Evolutionary conservation across 2,888 invertebrate genomes (phyloP).

Genomic region (Orthonychiurus folsomi): DNA sequence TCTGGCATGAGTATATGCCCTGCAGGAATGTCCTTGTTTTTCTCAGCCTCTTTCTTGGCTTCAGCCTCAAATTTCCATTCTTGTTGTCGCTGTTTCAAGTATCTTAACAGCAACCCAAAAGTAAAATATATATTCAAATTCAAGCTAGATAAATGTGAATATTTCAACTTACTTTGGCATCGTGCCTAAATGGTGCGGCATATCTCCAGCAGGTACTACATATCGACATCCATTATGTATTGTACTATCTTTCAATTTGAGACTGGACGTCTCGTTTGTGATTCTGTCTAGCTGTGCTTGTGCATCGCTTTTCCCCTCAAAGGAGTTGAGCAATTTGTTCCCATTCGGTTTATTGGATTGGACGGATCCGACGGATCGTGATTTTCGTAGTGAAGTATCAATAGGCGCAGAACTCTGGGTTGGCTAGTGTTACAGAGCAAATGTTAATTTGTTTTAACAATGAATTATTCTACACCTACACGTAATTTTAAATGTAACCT

Average conservation of each 20-base stretch:
- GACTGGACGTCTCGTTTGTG: neutral
- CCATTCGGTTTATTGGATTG: no score
- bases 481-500: no score
- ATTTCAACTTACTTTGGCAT: neutral
- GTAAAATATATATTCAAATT: constrained; percentile 33
- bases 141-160: constrained; percentile 10
- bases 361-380: no score
- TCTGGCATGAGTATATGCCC: constrained; percentile 27
- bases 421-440: no score
- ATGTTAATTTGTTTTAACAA: no score
- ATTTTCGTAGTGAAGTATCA: no score
- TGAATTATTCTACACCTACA: no score
- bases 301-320: neutral
- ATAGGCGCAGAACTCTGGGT: no score
- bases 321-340: no score
- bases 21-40: constrained; percentile 51
- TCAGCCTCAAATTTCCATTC: constrained; percentile 48
- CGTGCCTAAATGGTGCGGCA: constrained; percentile 19
- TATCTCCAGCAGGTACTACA: neutral
- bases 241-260: neutral
- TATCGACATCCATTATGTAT: neutral
- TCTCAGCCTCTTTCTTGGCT: constrained; percentile 39
- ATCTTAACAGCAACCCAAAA: constrained; percentile 42
- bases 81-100: constrained; percentile 43
- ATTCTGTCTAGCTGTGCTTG: neutral